phyloP scores from a whole-genome alignment of 2,113 vertebrate species.

The Sebastes fasciatus region DNA sequence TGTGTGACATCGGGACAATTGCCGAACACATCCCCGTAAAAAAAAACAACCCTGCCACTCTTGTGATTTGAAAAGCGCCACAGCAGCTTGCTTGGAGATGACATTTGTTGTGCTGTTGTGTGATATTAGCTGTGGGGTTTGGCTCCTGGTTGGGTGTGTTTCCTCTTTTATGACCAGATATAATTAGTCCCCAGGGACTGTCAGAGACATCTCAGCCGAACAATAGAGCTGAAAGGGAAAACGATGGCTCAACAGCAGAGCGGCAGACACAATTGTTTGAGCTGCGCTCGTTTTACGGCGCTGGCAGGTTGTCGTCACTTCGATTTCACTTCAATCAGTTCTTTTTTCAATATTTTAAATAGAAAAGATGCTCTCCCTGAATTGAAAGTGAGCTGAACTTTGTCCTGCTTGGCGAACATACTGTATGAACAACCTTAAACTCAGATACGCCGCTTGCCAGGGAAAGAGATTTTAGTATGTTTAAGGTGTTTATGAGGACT shows the following conservation, averaged over 20 bases:
- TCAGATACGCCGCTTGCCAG: neutral
- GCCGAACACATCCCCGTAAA: neutral
- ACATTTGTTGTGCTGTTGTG: constrained; percentile 43
- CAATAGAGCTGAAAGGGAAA: constrained; percentile 16
- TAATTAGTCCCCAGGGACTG: constrained; percentile 59
- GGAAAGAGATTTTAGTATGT: too few species aligned
- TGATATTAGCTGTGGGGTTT: constrained; percentile 37
- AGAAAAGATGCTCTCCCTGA: neutral
- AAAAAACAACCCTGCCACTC: neutral
- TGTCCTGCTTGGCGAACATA: neutral
- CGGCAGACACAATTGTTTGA: neutral
- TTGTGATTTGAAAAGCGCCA: constrained; percentile 10
- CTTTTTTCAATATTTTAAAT: neutral
- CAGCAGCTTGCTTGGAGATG: constrained; percentile 2
- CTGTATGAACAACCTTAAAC: neutral
- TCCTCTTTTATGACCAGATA: constrained; percentile 35
- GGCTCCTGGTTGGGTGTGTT: constrained; percentile 28
- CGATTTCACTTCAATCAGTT: neutral
- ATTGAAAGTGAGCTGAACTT: neutral
- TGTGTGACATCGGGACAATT: constrained; percentile 11
- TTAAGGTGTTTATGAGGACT: neutral
- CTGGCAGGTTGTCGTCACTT: neutral
- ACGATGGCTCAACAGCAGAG: constrained; percentile 25
- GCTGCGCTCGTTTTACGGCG: neutral
- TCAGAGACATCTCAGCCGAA: constrained; percentile 12